Conservation (phyloP, 1,140 invertebrate species). For the Lordiphosa mommai region DNA sequence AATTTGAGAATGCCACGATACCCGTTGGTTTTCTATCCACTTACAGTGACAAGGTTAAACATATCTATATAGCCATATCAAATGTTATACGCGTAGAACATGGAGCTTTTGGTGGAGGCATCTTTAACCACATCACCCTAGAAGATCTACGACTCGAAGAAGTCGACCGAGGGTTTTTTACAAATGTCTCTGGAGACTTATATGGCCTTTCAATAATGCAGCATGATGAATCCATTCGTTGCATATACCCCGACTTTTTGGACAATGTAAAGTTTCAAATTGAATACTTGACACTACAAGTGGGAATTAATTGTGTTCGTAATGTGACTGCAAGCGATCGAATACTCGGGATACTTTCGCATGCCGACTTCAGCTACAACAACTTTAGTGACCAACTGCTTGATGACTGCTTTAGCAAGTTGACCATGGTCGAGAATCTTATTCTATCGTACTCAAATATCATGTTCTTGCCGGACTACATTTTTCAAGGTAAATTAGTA, state of each 20-base stretch:
- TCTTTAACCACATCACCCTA: slow-evolving; percentile 29
- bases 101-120: slow-evolving; percentile 45
- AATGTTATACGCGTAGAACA: slow-evolving; percentile 30
- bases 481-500: slow-evolving; percentile 38
- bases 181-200: slow-evolving; percentile 19
- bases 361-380: slow-evolving; percentile 55
- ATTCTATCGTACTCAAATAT: slow-evolving; percentile 53
- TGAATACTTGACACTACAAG: slow-evolving; percentile 25
- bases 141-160: slow-evolving; percentile 36
- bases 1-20: slow-evolving; percentile 31
- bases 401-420: slow-evolving; percentile 34
- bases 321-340: slow-evolving; percentile 51
- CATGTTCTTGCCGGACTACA: slow-evolving; percentile 33
- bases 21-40: slow-evolving; percentile 36
- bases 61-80: slow-evolving; percentile 37
- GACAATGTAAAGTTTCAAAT: slow-evolving; percentile 48
- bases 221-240: slow-evolving; percentile 19
- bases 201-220: slow-evolving; percentile 29
- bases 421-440: slow-evolving; percentile 43
- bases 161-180: slow-evolving; percentile 34
- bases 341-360: slow-evolving; percentile 22
- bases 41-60: slow-evolving; percentile 20
- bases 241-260: slow-evolving; percentile 33
- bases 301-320: slow-evolving; percentile 25
- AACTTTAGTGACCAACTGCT: slow-evolving; percentile 28